Evolutionary conservation across 2,888 invertebrate species (phyloP), one percentile per base, ranked within the genome.

Genomic region (Theristus sp.): DNA sequence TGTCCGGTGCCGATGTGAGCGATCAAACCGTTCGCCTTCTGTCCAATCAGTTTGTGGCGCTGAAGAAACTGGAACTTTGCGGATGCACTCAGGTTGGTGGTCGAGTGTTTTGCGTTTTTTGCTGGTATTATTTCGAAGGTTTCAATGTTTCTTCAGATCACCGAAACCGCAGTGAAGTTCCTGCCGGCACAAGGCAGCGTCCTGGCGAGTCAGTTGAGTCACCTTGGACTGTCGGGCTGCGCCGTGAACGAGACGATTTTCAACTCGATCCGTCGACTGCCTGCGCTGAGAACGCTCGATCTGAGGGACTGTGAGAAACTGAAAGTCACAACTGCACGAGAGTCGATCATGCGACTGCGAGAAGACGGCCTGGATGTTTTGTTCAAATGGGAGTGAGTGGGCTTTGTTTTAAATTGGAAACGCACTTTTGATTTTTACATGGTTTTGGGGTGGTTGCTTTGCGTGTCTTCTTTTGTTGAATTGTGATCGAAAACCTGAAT

Each of bases 21-120:
- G 61, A 61, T 38, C 17, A 58, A 29, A 61, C 56, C 30, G 27
- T 54, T 38, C 61, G 61, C 2, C 46, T 59, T 26, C 2, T 61
- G 24, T 59, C 61, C 22, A 61, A 61, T 26, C 59, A 61, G 49
- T 57, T 61, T 26, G 1, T 46, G 2, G 1, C 24, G 1, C 49
- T 61, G 47, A 24, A 31, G 17, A 1, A 2, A 1, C 56, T 61
- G 13, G 59, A 59, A 13, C 10, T 38, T 17, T 13, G 38, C 38
- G 17, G 17, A 13, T 38, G 38, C 38, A 17, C 38, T 38, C 6
- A 38, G 38, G 38, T 17, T 38, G 38, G 38, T 38, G 6, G 6
- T 6, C 38, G 17, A 38, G 38, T 38, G 6, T 38, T 13, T 6
- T 38, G 38, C 38, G 38, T 38, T 38, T 38, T 38, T 38, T 38